phyloP scores from a whole-genome alignment of 2,888 invertebrate genomes.

The Hypercompe scribonia region DNA sequence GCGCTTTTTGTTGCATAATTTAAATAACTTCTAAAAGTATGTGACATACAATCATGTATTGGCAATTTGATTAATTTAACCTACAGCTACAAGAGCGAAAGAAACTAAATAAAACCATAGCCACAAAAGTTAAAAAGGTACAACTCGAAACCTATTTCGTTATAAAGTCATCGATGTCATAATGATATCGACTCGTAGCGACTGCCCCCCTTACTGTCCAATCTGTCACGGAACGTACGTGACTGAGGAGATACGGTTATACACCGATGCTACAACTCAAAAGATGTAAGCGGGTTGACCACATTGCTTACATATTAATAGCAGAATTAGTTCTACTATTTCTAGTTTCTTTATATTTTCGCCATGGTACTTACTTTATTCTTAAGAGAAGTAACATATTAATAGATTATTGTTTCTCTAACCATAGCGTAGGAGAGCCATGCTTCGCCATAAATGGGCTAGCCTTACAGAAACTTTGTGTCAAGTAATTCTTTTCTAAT shows the following conservation, averaged over 20 bases:
- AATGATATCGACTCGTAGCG: constrained; percentile 27
- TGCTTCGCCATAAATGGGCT: too few species aligned
- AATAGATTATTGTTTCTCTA: too few species aligned
- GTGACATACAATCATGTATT: too few species aligned
- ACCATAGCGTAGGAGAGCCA: too few species aligned
- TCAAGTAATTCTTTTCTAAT: too few species aligned
- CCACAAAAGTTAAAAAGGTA: background rate
- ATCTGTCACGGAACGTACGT: constrained; percentile 40
- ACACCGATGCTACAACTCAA: constrained; percentile 16
- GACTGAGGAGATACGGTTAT: constrained; percentile 28
- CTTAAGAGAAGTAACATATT: too few species aligned
- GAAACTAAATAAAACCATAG: background rate
- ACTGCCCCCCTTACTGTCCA: constrained; percentile 30
- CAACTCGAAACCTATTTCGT: background rate
- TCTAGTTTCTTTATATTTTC: background rate
- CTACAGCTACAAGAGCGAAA: background rate
- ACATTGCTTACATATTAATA: background rate
- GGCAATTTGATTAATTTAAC: background rate
- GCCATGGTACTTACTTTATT: background rate
- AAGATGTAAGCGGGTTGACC: constrained; percentile 23
- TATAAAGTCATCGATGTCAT: constrained; percentile 16
- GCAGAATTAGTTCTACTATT: background rate
- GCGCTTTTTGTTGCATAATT: too few species aligned
- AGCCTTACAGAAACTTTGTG: too few species aligned
- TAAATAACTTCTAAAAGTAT: too few species aligned